Evolutionary conservation across 2,888 invertebrate genomes (phyloP).

Genomic region (Diloba caeruleocephala): DNA sequence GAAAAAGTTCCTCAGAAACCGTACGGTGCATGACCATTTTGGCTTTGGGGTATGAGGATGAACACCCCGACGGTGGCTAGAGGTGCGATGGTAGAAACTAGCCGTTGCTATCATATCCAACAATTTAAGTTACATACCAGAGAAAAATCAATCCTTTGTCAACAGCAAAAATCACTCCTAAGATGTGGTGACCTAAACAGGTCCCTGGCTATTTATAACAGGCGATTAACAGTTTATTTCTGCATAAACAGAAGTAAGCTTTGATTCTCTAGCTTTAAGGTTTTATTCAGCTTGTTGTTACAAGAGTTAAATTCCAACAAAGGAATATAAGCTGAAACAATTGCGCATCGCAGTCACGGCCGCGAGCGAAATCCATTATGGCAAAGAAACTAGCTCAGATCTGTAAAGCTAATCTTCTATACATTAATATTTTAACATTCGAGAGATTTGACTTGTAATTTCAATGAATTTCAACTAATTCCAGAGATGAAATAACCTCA

Average conservation of each 20-base stretch:
- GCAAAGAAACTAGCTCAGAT: constrained; percentile 47
- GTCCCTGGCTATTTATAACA: constrained; percentile 62
- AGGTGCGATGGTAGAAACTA: no score
- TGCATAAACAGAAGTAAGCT: constrained; percentile 23
- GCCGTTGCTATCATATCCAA: no score
- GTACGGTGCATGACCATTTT: no score
- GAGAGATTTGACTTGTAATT: constrained; percentile 27
- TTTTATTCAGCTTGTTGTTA: constrained; percentile 26
- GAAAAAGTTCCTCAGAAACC: no score
- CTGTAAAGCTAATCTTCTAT: constrained; percentile 44
- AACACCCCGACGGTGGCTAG: no score
- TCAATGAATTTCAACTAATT: constrained; percentile 20
- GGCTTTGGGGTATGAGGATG: no score
- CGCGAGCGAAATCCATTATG: constrained; percentile 57
- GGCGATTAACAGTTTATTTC: constrained; percentile 53
- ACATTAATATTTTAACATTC: constrained; percentile 40
- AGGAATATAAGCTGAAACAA: constrained; percentile 65
- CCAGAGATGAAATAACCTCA: not conserved
- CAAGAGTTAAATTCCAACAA: constrained; percentile 59
- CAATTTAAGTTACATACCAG: constrained; percentile 23
- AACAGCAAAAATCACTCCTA: constrained; percentile 49
- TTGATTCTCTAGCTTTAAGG: constrained; percentile 15
- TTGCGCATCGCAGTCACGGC: constrained; percentile 63
- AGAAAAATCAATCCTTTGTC: constrained; percentile 36
- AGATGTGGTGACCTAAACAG: constrained; percentile 58